phyloP scores from a whole-genome alignment of 1,140 invertebrate genomes.

The Cyrtorhinus lividipennis region DNA sequence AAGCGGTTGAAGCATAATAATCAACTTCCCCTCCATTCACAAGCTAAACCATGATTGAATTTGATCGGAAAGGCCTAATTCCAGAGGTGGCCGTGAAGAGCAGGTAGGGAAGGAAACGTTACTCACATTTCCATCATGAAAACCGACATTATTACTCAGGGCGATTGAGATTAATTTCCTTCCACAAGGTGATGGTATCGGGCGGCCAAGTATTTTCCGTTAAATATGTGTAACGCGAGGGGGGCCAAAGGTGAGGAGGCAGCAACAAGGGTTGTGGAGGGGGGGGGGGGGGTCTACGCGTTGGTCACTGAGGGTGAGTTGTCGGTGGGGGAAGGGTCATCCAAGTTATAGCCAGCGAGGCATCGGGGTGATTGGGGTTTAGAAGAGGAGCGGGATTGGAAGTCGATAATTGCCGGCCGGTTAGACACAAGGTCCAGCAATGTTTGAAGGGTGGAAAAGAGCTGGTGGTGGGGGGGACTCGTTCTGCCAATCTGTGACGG shows the following conservation, averaged over 20 bases:
- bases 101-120: too few relatives aligned
- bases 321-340: background rate
- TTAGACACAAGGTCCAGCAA: background rate
- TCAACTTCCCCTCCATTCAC: too few relatives aligned
- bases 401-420: constrained; percentile 5
- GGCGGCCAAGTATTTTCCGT: constrained; percentile 5
- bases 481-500: background rate
- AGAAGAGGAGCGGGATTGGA: constrained; percentile 6
- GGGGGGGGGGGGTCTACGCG: background rate
- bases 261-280: background rate
- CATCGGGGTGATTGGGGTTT: background rate
- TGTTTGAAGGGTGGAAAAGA: too few relatives aligned
- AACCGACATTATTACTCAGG: too few relatives aligned
- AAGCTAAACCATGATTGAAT: too few relatives aligned
- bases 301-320: background rate
- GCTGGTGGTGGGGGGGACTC: background rate
- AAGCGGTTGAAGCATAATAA: too few relatives aligned
- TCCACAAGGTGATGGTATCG: background rate
- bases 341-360: background rate
- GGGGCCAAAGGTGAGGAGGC: background rate
- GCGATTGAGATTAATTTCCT: constrained; percentile 4
- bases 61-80: too few relatives aligned
- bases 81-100: too few relatives aligned
- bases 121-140: too few relatives aligned
- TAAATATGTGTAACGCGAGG: background rate